Conservation (phyloP, 2,113 vertebrate species). For the Circaetus cinerascens region DNA sequence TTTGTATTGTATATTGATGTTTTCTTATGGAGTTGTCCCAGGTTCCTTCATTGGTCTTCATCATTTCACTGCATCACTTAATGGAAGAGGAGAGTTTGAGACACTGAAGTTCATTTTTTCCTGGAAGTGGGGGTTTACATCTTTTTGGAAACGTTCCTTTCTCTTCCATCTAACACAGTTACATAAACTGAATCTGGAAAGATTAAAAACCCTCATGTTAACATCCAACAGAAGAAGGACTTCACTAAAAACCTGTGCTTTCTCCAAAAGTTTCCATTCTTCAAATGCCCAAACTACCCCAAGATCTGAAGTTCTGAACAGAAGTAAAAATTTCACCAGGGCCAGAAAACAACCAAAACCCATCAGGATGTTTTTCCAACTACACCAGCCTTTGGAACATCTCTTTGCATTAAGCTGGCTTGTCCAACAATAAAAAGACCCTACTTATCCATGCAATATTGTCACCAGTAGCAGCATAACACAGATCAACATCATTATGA, state of each 20-base stretch:
- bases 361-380: background rate
- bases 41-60: slow-evolving; percentile 70
- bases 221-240: background rate
- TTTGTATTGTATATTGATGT: slow-evolving; percentile 34
- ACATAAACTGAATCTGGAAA: slow-evolving; percentile 96
- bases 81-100: slow-evolving; percentile 73
- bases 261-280: background rate
- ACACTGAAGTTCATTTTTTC: slow-evolving; percentile 79
- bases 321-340: background rate
- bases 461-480: background rate
- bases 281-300: background rate
- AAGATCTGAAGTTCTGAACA: background rate
- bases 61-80: slow-evolving; percentile 69
- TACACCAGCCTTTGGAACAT: background rate
- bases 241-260: background rate
- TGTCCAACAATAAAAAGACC: background rate
- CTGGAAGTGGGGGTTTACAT: slow-evolving; percentile 80
- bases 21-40: slow-evolving; percentile 49
- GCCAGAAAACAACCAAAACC: background rate
- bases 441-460: background rate
- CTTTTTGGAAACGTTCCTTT: slow-evolving; percentile 72
- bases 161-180: slow-evolving; percentile 77
- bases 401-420: background rate
- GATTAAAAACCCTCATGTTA: slow-evolving; percentile 34
- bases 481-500: background rate